Conservation (phyloP, 2,113 vertebrate genomes). For the Phyllopteryx taeniolatus region DNA sequence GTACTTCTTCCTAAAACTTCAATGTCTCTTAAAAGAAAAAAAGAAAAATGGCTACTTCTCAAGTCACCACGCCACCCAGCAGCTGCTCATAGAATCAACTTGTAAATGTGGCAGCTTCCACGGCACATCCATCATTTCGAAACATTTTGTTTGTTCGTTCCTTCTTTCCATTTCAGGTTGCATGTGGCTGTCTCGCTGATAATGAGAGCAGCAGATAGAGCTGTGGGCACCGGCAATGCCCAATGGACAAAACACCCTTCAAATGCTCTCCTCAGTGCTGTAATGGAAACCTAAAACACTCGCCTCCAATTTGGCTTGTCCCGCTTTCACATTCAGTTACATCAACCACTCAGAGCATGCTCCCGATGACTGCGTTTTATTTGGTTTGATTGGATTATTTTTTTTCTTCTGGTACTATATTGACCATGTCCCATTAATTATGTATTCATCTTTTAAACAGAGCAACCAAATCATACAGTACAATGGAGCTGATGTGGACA, state of each 20-base stretch:
- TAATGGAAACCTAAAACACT: conserved; percentile 38
- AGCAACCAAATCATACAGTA: neutral
- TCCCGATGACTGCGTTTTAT: conserved; percentile 9
- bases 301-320: conserved; percentile 41
- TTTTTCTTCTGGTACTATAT: neutral
- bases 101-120: conserved; percentile 4
- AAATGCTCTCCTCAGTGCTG: conserved; percentile 35
- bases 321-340: conserved; percentile 43
- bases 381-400: neutral
- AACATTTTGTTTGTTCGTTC: neutral
- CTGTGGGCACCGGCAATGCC: conserved; percentile 6
- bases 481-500: neutral
- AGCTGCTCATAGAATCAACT: conserved; percentile 6
- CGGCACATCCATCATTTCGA: neutral
- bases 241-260: conserved; percentile 32
- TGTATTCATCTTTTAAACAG: neutral
- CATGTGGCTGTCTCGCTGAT: neutral
- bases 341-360: conserved; percentile 40
- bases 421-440: neutral
- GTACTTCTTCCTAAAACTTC: neutral
- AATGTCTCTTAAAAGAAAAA: neutral
- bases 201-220: conserved; percentile 5
- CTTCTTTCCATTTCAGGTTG: neutral
- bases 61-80: neutral
- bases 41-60: neutral